phyloP scores from a whole-genome alignment of 2,113 vertebrate species.

The Gallinago media region DNA sequence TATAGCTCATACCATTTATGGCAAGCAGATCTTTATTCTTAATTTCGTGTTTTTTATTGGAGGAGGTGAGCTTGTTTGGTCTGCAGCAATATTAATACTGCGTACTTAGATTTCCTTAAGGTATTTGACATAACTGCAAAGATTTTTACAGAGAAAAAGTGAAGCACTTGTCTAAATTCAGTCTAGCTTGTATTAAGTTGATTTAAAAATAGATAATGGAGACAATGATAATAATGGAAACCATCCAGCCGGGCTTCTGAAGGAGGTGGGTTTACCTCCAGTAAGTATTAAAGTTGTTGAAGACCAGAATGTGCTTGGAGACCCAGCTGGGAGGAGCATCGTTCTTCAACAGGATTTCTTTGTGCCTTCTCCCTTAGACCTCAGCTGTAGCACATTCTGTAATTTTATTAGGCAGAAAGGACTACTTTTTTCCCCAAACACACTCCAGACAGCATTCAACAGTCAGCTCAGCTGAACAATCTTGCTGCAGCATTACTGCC shows the following conservation, averaged over 20 bases:
- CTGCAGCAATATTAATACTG: background rate
- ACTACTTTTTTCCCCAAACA: background rate
- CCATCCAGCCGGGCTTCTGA: background rate
- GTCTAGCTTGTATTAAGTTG: background rate
- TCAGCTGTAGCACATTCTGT: background rate
- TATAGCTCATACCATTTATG: background rate
- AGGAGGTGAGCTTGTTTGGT: background rate
- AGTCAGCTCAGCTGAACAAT: background rate
- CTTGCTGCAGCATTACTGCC: rapidly evolving
- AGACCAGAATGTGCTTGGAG: background rate
- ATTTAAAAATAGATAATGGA: background rate
- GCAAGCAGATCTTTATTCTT: background rate
- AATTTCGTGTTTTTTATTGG: background rate
- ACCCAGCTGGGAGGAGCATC: background rate
- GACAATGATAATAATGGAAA: background rate
- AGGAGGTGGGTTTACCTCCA: background rate
- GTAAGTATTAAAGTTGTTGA: background rate
- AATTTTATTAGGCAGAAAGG: background rate
- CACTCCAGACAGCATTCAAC: background rate
- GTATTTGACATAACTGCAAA: background rate
- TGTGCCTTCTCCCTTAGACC: background rate
- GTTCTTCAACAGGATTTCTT: background rate
- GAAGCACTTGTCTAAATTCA: background rate
- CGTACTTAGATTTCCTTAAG: background rate
- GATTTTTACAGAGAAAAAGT: background rate